Evolutionary conservation across 2,888 invertebrate species (phyloP).

Genomic region (Troglohyphantes excavatus): DNA sequence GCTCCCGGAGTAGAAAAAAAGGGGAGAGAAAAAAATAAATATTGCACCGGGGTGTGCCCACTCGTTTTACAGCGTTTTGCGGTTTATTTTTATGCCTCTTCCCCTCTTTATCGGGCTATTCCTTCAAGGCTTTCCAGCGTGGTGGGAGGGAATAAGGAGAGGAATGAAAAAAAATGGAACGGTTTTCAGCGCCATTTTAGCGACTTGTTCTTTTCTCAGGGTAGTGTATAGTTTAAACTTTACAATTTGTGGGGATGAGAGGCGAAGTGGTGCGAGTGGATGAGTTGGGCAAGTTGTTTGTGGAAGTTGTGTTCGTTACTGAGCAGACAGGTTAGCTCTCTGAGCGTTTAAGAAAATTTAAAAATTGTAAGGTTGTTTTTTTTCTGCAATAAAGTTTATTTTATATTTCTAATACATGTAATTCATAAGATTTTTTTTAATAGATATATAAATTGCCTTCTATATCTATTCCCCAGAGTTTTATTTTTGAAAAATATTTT

Average conservation of each 20-base stretch:
- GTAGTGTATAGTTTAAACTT: slow-evolving; percentile 63
- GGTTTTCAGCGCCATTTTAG: slow-evolving; percentile 67
- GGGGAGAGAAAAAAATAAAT: slow-evolving; percentile 7
- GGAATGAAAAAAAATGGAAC: slow-evolving; percentile 31
- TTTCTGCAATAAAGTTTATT: too few species aligned
- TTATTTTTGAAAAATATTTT: too few species aligned
- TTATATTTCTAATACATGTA: too few species aligned
- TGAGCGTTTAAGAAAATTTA: too few species aligned
- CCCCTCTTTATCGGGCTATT: slow-evolving; percentile 64
- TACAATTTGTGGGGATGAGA: slow-evolving; percentile 49
- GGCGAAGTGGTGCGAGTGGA: slow-evolving; percentile 16
- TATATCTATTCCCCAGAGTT: too few species aligned
- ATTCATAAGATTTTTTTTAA: too few species aligned
- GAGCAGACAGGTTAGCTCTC: too few species aligned
- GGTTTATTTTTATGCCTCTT: slow-evolving; percentile 64
- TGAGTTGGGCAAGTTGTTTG: background rate
- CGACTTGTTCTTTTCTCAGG: slow-evolving; percentile 67
- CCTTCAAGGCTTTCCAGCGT: slow-evolving; percentile 15
- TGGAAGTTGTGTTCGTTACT: too few species aligned
- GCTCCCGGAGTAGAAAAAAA: slow-evolving; percentile 31
- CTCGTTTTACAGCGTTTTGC: slow-evolving; percentile 69
- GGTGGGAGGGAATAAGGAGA: background rate
- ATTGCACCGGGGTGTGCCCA: background rate
- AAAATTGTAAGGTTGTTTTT: too few species aligned
- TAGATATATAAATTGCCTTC: too few species aligned